Conservation (phyloP, 2,113 vertebrate species). For the Ornithorhynchus anatinus region DNA sequence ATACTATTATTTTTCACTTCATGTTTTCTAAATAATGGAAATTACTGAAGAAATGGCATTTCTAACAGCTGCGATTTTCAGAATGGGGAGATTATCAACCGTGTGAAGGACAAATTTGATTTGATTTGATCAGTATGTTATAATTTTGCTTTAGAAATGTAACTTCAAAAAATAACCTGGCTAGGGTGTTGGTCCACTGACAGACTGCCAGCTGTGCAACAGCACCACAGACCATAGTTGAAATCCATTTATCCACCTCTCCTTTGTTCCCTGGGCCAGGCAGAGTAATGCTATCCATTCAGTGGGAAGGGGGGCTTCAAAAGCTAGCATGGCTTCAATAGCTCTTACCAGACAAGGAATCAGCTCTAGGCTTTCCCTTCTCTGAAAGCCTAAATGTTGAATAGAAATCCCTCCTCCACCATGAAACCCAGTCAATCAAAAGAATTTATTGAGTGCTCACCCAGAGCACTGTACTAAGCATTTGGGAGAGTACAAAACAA, state of each 20-base stretch:
- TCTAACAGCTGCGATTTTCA: neutral
- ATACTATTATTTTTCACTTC: neutral
- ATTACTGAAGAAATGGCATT: neutral
- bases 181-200: neutral
- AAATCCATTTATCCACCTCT: neutral
- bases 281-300: neutral
- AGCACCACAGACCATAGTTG: neutral
- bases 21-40: neutral
- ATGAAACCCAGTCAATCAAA: neutral
- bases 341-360: neutral
- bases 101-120: neutral
- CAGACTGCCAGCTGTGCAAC: neutral
- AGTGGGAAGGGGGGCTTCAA: fast-evolving
- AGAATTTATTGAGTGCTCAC: no score
- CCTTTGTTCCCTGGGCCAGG: neutral
- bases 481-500: no score
- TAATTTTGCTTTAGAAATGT: neutral
- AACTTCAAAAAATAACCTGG: neutral
- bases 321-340: neutral
- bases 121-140: neutral
- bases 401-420: neutral
- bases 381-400: neutral
- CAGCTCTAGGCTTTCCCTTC: neutral
- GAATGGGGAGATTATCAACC: neutral
- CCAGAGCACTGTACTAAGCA: no score